Evolutionary conservation across 2,113 vertebrate species (phyloP).

Genomic region (Cnemophilus loriae): DNA sequence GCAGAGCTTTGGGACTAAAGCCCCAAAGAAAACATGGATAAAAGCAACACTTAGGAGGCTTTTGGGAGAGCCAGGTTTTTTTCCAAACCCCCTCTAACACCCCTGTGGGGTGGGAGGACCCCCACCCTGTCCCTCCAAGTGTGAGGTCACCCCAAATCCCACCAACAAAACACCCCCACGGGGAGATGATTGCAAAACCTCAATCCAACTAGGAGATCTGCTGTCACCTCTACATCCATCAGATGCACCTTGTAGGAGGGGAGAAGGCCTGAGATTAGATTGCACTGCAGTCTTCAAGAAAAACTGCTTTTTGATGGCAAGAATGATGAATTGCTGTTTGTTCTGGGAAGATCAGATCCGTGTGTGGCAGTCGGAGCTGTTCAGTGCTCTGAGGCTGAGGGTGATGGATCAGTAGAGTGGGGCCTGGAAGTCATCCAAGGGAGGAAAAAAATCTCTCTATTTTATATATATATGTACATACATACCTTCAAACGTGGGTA

Average conservation of each 20-base stretch:
- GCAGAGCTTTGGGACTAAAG: not conserved
- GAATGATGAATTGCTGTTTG: not conserved
- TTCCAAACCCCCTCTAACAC: not conserved
- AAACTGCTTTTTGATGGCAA: not conserved
- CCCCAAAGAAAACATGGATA: rapidly evolving
- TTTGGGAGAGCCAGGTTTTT: not conserved
- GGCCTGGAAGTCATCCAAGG: not conserved
- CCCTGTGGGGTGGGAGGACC: not conserved
- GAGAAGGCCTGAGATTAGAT: not conserved
- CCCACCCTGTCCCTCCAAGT: not conserved
- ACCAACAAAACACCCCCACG: not conserved
- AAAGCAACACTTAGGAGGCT: not conserved
- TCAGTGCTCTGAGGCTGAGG: not conserved
- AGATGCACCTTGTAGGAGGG: not conserved
- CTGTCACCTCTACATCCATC: not conserved
- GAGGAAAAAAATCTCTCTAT: not conserved
- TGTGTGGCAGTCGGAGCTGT: rapidly evolving
- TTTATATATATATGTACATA: not conserved
- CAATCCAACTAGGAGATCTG: not conserved
- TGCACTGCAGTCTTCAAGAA: not conserved
- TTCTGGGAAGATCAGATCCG: not conserved
- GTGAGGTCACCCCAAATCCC: not conserved
- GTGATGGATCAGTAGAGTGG: not conserved
- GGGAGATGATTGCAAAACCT: not conserved
- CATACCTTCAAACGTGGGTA: not conserved